Evolutionary conservation across 2,888 invertebrate genomes (phyloP), one percentile per base, ranked within the genome.

Genomic region (Pyrochroa serraticornis): DNA sequence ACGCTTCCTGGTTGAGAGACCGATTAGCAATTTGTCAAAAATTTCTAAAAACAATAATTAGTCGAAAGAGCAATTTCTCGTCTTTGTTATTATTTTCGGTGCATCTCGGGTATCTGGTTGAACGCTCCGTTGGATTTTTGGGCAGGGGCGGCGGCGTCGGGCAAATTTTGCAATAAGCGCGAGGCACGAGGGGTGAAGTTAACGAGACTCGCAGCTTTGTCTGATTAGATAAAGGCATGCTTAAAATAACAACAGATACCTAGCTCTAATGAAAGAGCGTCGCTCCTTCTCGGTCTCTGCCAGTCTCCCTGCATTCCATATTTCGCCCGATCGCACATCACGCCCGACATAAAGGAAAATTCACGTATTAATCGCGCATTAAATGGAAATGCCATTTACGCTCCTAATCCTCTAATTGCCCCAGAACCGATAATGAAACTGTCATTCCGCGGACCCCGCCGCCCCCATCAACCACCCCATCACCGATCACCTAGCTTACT

Each of bases 191-290:
- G 49, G 56, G 51, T 61, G 51, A 58, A 58, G 54, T 63, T 75
- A 75, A 75, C 75, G 75, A 75, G 74, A 73, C 70, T 73, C 71
- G 72, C 69, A 69, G 68, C 67, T 78, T 79, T 79, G 78, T 79
- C 78, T 79, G 79, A 79, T 79, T 79, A 79, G 78, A 79, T 79
- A 79, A 78, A 79, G 78, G 78, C 78, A 75, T 76, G 78, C 79
- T 79, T 79, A 79, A 79, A 79, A 80, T 78, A 79, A 79, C 78
- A 79, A 79, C 78, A 78, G 77, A 79, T 78, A 78, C 75, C 77
- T 74, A 74, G 75, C 77, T 73, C 77, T 78, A 79, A 79, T 79
- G 78, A 80, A 79, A 78, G 74, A 71, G 67, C 74, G 70, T 22
- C 69, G 43, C 53, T 43, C 46, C 39, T 51, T 38, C 51, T 44